These are phyloP conservation scores for Eupithecia exiguata DNA, from an alignment of 2,888 invertebrate genomes.

Conservation along the genomic window DNA sequence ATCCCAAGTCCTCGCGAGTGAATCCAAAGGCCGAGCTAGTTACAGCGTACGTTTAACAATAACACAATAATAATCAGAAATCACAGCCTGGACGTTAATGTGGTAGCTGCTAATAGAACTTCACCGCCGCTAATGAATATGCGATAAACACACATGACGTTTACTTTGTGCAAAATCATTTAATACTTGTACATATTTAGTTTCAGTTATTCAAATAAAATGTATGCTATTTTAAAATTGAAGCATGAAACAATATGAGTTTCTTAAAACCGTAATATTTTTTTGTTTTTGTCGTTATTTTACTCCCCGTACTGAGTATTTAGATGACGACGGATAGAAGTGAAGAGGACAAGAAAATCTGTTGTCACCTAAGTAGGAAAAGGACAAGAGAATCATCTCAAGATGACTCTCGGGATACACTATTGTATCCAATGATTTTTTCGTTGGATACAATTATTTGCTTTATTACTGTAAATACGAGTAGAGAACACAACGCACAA, in stretches of 20 bases:
- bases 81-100: neutral
- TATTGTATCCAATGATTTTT: no score
- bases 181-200: neutral
- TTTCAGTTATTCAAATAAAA: neutral
- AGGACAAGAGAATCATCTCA: neutral
- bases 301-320: neutral
- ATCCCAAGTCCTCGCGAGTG: neutral
- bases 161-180: neutral
- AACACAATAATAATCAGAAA: neutral
- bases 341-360: neutral
- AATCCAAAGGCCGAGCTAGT: neutral
- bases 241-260: neutral
- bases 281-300: neutral
- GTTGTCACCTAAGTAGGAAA: no score
- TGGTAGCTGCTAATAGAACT: neutral
- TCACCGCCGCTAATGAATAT: conserved; percentile 1
- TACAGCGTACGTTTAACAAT: neutral
- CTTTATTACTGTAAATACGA: neutral
- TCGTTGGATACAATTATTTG: neutral
- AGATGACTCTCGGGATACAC: neutral
- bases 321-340: neutral
- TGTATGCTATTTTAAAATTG: neutral
- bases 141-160: neutral
- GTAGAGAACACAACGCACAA: no score
- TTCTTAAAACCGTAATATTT: neutral